These are phyloP conservation scores for Drosophila micromelanica DNA, from an alignment of 1,140 invertebrate genomes.

Conservation along the genomic window DNA sequence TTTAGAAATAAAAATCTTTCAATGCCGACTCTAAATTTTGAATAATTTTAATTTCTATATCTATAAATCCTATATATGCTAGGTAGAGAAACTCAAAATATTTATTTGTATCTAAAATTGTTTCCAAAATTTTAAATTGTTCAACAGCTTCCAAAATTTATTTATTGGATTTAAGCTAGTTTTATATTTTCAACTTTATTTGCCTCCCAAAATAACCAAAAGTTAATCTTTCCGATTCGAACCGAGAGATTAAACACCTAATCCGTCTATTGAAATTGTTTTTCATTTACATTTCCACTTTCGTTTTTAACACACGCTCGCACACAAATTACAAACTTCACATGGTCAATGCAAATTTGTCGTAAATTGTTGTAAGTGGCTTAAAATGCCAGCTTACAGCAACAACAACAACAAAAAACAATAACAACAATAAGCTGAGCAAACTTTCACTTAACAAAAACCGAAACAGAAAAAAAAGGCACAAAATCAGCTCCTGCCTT, in stretches of 20 bases:
- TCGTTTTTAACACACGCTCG: slow-evolving; percentile 68
- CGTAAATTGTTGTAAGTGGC: slow-evolving; percentile 76
- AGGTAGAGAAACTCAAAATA: too few species aligned
- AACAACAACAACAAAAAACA: slow-evolving; percentile 22
- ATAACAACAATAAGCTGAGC: slow-evolving; percentile 25
- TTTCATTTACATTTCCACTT: slow-evolving; percentile 66
- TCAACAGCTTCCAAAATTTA: background rate
- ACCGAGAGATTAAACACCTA: slow-evolving; percentile 17
- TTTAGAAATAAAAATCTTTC: too few species aligned
- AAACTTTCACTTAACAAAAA: slow-evolving; percentile 63
- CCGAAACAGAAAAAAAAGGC: slow-evolving; percentile 3
- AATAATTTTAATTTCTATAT: too few species aligned
- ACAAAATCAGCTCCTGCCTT: slow-evolving; percentile 22
- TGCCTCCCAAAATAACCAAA: background rate
- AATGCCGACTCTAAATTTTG: too few species aligned
- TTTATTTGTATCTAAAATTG: too few species aligned
- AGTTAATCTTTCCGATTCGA: slow-evolving; percentile 7
- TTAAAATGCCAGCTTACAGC: slow-evolving; percentile 42
- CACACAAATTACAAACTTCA: slow-evolving; percentile 24
- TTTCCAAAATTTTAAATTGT: too few species aligned
- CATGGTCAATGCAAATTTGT: slow-evolving; percentile 68
- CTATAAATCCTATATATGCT: too few species aligned
- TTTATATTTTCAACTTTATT: background rate
- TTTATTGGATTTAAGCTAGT: background rate
- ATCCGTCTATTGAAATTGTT: slow-evolving; percentile 45